phyloP scores from a whole-genome alignment of 2,113 vertebrate species.

The Columba janthina region DNA sequence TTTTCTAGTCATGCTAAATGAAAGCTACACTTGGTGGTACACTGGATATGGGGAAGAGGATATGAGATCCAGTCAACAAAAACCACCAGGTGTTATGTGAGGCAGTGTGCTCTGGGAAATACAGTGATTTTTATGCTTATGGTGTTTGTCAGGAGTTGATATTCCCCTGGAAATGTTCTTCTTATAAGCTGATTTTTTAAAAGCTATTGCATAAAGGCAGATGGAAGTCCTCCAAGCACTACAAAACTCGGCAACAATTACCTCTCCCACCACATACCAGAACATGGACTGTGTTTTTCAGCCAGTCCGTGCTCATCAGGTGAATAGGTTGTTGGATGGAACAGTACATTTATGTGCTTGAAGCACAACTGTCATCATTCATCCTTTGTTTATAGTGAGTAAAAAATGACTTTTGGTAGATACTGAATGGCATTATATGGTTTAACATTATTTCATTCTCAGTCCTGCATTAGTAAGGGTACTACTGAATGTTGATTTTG shows the following conservation, averaged over 20 bases:
- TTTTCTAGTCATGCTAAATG: background rate
- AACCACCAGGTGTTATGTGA: background rate
- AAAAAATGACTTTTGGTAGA: background rate
- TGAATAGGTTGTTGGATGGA: background rate
- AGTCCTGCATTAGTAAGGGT: background rate
- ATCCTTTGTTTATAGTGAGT: background rate
- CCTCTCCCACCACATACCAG: background rate
- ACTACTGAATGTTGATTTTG: background rate
- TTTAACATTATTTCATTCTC: background rate
- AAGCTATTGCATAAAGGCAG: background rate
- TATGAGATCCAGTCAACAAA: background rate
- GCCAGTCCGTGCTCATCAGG: background rate
- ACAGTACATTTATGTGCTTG: accelerated
- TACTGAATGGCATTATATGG: background rate
- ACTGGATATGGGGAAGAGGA: background rate
- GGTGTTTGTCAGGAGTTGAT: background rate
- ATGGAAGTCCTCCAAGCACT: background rate
- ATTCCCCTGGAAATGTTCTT: background rate
- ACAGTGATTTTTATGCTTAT: background rate
- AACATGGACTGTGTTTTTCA: background rate
- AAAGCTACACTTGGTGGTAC: background rate
- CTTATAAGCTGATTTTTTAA: background rate
- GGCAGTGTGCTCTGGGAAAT: background rate
- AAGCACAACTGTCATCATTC: background rate
- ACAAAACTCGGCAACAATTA: background rate